These are phyloP conservation scores for Idaea dimidiata DNA, from an alignment of 2,888 invertebrate species.

Conservation along the genomic window DNA sequence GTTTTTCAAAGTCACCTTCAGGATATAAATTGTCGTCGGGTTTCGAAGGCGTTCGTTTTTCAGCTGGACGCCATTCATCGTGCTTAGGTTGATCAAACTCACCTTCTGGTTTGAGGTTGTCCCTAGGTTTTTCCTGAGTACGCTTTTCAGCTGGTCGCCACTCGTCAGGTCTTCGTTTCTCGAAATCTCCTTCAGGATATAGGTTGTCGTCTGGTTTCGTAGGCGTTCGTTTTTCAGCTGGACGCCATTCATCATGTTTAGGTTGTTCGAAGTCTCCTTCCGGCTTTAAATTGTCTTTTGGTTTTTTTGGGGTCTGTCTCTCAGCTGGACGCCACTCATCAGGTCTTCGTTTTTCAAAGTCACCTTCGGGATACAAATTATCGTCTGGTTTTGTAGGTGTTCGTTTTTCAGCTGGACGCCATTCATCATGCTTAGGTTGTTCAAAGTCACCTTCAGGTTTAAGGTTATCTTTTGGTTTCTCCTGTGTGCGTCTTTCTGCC, in stretches of 20 bases:
- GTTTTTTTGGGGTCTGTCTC: constrained; percentile 75
- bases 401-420: constrained; percentile 55
- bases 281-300: constrained; percentile 78
- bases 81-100: constrained; percentile 65
- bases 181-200: constrained; percentile 41
- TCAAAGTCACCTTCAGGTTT: constrained; percentile 81
- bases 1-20: constrained; percentile 76
- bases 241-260: constrained; percentile 59
- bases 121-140: constrained; percentile 50
- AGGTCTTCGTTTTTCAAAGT: constrained; percentile 41
- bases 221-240: constrained; percentile 59
- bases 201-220: constrained; percentile 70
- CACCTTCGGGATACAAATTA: constrained; percentile 72
- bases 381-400: constrained; percentile 70
- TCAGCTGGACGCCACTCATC: constrained; percentile 73
- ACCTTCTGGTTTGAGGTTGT: constrained; percentile 79
- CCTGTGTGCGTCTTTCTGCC: constrained; percentile 60
- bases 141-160: constrained; percentile 60
- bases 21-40: constrained; percentile 74
- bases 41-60: constrained; percentile 36
- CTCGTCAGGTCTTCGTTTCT: constrained; percentile 45
- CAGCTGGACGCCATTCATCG: constrained; percentile 49
- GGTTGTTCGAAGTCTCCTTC: constrained; percentile 81
- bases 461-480: constrained; percentile 75
- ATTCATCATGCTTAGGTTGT: constrained; percentile 54